A percentile compares a stretch with the other conserved stretches of the same genome.
phyloP scores from a whole-genome alignment of 2,113 vertebrate species.

The Ptyas mucosa region DNA sequence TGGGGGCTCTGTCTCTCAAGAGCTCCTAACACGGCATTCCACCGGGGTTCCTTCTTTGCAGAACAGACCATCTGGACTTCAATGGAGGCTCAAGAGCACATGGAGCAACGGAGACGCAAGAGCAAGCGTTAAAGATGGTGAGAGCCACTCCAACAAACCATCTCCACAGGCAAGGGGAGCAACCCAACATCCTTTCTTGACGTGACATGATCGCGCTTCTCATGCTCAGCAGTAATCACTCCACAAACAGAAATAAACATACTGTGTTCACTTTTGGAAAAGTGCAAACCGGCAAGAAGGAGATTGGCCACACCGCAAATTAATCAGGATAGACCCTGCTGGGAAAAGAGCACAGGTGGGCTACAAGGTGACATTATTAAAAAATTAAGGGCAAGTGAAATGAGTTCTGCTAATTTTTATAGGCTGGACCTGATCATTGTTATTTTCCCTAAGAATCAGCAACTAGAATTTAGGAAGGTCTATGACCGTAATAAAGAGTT shows the following conservation, averaged over 20 bases:
- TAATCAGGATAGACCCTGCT: constrained; percentile 52
- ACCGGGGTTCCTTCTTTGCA: neutral
- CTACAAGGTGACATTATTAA: constrained; percentile 52
- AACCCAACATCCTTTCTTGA: constrained; percentile 44
- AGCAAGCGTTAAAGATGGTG: neutral
- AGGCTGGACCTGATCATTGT: neutral
- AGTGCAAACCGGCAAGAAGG: constrained; percentile 63
- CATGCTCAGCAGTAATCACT: constrained; percentile 62
- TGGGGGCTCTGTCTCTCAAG: neutral
- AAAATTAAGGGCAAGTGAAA: constrained; percentile 57
- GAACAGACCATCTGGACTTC: neutral
- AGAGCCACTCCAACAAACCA: neutral
- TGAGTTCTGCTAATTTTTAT: neutral
- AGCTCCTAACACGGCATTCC: neutral
- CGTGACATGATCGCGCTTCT: constrained; percentile 53
- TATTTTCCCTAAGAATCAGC: neutral
- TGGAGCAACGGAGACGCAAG: too few species aligned
- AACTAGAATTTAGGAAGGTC: neutral
- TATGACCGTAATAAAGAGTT: neutral
- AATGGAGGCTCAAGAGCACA: neutral
- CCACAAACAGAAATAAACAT: constrained; percentile 64
- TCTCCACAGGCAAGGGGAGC: neutral
- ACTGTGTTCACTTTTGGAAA: constrained; percentile 64
- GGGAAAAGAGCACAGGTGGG: constrained; percentile 57
- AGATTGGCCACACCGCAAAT: constrained; percentile 58